Base-by-base conservation (phyloP, 1,140 invertebrate genomes). In the Camponotus floridanus region DNA sequence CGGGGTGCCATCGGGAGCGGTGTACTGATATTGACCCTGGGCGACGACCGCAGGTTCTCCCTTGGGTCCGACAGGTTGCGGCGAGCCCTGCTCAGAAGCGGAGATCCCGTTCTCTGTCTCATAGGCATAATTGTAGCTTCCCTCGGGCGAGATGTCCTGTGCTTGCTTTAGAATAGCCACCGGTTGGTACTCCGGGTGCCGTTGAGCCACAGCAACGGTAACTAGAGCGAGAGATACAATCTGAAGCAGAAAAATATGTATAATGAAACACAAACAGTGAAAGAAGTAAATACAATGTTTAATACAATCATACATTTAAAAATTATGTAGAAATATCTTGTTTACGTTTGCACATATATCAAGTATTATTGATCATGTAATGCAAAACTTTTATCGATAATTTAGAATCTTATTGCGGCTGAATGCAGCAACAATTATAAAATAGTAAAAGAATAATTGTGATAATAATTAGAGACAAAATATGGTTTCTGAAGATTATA, bases 31-130 rank as follows among this genome's bases (percentile, higher is more conserved):
- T 2, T 92, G 76, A 18, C 95, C 95, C 62, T 96, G 96, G 11
- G 92, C 93, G 2, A 96, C 90, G 4, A 94, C 86, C 21, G 95
- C 94, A 9, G 92, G 91, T 42, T 95, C 93, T 18, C 95, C 96
- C 3, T 96, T 95, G 0, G 95, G 92, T 71, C 95, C 94, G 92
- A 96, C 31, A 86, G 92, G 91, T 62, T 95, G 94, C 11, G 96
- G 93, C 45, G 92, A 93, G 39, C 96, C 97, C 26, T 91, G 92
- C 90, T 97, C 96, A 36, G 95, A 92, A 5, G 94, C 95, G 3
- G 94, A 91, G 36, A 97, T 97, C 65, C 96, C 96, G 88, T 97
- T 96, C 45, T 96, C 96, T 7, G 96, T 97, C 87, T 97, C 96
- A 90, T 96, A 97, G 8, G 95, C 94, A 85, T 76, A 95, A 2